Evolutionary conservation across 2,113 vertebrate species (phyloP).

Genomic region (Blennius ocellaris): DNA sequence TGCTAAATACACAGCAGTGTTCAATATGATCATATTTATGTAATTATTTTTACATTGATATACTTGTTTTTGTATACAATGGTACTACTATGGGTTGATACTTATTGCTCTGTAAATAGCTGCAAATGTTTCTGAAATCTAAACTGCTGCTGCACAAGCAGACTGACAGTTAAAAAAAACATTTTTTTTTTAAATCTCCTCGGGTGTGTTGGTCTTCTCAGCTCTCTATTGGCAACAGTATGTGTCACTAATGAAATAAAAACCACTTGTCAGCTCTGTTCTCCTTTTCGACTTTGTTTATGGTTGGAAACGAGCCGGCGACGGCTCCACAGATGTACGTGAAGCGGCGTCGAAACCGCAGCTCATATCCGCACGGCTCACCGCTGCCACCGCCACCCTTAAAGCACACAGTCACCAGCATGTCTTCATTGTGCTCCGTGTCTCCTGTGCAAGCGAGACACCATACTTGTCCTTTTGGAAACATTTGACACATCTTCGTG

Average conservation of each 20-base stretch:
- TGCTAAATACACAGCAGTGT: background rate
- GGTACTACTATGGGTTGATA: background rate
- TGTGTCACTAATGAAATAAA: constrained; percentile 34
- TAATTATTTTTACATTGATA: background rate
- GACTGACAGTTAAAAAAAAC: no score
- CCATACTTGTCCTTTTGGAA: background rate
- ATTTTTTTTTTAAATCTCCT: no score
- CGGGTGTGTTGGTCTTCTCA: background rate
- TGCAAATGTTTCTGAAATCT: background rate
- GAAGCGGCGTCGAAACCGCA: constrained; percentile 45
- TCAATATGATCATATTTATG: background rate
- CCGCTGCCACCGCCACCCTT: background rate
- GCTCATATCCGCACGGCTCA: constrained; percentile 36
- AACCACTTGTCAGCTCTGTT: background rate
- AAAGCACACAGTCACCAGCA: background rate
- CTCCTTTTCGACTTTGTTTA: background rate
- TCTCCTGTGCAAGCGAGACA: background rate
- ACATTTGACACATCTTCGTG: constrained; percentile 4
- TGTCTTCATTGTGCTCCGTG: rapidly evolving
- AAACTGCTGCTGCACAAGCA: background rate
- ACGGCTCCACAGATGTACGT: constrained; percentile 5
- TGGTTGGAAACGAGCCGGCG: constrained; percentile 5
- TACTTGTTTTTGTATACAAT: background rate
- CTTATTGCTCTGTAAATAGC: background rate
- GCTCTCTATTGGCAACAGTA: background rate